phyloP scores from a whole-genome alignment of 2,113 vertebrate species.

The Coryphaenoides rupestris region DNA sequence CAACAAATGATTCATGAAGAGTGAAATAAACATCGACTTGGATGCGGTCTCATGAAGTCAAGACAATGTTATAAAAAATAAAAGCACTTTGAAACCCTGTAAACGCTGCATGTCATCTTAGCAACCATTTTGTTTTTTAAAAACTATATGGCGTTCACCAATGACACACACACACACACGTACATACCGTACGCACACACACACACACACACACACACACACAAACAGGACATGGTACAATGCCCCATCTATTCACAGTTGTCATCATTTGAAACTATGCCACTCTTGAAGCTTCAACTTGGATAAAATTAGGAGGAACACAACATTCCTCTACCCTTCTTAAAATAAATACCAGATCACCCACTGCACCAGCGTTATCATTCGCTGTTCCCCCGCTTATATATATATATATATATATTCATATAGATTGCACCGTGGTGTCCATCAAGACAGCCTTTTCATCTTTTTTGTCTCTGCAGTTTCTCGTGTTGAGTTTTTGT shows the following conservation, averaged over 20 bases:
- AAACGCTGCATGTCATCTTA: slow-evolving; percentile 28
- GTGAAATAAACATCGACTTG: slow-evolving; percentile 54
- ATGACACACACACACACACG: slow-evolving; percentile 3
- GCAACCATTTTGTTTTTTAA: slow-evolving; percentile 3
- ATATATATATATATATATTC: too few species aligned
- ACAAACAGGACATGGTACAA: slow-evolving; percentile 16
- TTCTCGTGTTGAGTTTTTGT: too few species aligned
- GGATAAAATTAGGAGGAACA: too few species aligned
- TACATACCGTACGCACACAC: too few species aligned
- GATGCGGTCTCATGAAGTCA: slow-evolving; percentile 48
- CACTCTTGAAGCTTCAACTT: too few species aligned
- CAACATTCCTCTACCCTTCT: slow-evolving; percentile 9
- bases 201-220: neutral
- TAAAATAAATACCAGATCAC: slow-evolving; percentile 61
- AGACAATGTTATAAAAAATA: slow-evolving; percentile 61
- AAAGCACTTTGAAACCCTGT: slow-evolving; percentile 65
- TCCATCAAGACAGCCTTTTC: slow-evolving; percentile 18
- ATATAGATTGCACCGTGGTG: slow-evolving; percentile 40
- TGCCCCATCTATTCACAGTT: slow-evolving; percentile 30
- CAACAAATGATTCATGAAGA: slow-evolving; percentile 41
- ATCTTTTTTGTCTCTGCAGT: too few species aligned
- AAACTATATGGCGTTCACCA: slow-evolving; percentile 32
- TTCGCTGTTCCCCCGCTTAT: slow-evolving; percentile 13
- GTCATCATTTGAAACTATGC: neutral
- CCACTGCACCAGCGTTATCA: slow-evolving; percentile 24